Evolutionary conservation across 2,113 vertebrate species (phyloP), one percentile per base, ranked within the genome.

Genomic region (Proterorhinus semilunaris): DNA sequence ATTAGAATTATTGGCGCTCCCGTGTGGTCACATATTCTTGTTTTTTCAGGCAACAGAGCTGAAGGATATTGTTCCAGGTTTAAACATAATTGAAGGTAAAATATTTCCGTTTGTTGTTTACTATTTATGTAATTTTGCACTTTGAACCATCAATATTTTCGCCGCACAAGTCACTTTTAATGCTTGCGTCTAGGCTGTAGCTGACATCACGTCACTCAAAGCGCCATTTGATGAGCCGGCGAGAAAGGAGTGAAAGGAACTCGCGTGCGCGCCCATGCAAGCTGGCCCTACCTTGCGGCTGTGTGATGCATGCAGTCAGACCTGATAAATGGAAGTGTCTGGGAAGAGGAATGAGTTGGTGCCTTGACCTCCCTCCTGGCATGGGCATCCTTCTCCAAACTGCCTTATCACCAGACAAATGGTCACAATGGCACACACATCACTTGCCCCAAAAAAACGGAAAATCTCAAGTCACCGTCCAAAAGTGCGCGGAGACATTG

Each of bases 331-430:
- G 76, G 49, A 86, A 87, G 83, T 85, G 88, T 89, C 89, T 65
- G 8, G 61, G 66, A 86, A 86, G 89, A 87, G 84, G 78, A 88
- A 88, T 87, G 86, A 88, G 76, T 85, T 75, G 78, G 78, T 88
- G 78, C 76, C 85, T 84, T 89, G 89, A 91, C 89, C 88, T 86
- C 88, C 86, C 88, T 86, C 75, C 86, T 89, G 85, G 88, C 89
- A 89, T 87, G 83, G 86, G 81, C 85, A 88, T 86, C 85, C 78
- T 76, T 86, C 82, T 85, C 80, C 62, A 81, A 85, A 80, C 85
- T 88, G 79, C 85, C 82, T 87, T 85, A 89, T 88, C 89, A 76
- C 66, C 72, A 84, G 83, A 90, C 74, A 85, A 88, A 89, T 88
- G 77, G 83, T 80, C 81, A 77, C 72, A 62, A 67, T 75, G 78